Base-by-base conservation (phyloP, 2,797 vertebrate species). In the Galaxias olidus region DNA sequence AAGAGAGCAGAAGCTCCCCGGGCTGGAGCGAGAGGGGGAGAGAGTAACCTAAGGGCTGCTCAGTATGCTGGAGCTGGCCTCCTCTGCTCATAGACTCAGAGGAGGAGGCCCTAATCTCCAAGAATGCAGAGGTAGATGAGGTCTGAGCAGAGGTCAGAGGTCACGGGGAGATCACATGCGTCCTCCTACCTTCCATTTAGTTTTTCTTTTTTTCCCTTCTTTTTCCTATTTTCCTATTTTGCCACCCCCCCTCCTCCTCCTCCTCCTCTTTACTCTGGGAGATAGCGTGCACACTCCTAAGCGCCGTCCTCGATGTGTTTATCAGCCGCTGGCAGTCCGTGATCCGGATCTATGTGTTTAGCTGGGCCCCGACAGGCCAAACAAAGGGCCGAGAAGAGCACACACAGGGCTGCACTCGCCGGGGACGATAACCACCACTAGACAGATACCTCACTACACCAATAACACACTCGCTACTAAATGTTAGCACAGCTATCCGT, bases 1-100 rank as follows among this genome's bases (percentile, higher is more conserved):
- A 80, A 79, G 71, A 72, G 63, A 50, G 68, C 60, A 61, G 45
- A 59, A 57, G 53, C 17, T 44, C 44, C 55, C 43, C 47, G 58
- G 58, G 54, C 59, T 45, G 49, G 61, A n/a, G n/a, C n/a, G n/a
- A n/a, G n/a, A n/a, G n/a, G n/a, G n/a, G n/a, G n/a, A n/a, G n/a
- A 61, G 45, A 61, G 66, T 56, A 75, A 55, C 61, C 15, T 46
- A 6, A 30, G 2, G 2, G 30, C 30, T 30, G 30, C 30, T 30
- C 30, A 30, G 58, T 68, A 63, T 78, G 71, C 72, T 67, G 66
- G 63, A 8, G 55, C 44, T 20, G 46, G 41, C 42, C 59, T 47
- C 59, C 40, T 42, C 58, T 8, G 69, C 48, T 65, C 45, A 20
- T 30, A 52, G 52, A 50, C 20, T n/a, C 40, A 42, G 58, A 66